Evolutionary conservation across 2,888 invertebrate species (phyloP), one percentile per base, ranked within the genome.

Genomic region (Megaustenia siamemsis): DNA sequence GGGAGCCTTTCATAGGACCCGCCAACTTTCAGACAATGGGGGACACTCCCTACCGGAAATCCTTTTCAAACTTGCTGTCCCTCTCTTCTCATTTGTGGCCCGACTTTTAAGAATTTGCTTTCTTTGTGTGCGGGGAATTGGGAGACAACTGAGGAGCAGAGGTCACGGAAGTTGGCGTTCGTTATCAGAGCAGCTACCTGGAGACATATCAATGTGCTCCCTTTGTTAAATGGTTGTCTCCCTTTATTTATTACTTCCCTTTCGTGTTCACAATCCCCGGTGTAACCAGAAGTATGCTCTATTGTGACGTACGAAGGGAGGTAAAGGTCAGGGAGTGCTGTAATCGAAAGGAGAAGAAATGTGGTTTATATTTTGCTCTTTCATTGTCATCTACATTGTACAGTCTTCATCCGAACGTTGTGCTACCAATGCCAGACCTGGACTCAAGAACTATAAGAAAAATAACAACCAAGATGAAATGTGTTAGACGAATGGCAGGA

Each of bases 1-100:
- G 35, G 18, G 12, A 21, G 32, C 35, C 24, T n/a, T 56, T 5
- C 32, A 28, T n/a, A 63, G 60, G 15, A 38, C 45, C 24, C 49
- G 75, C 63, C 77, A 60, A 60, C 60, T 49, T 49, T 68, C 68
- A 79, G 68, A 45, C 78, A 38, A 68, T 40, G 43, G 68, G 18
- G 28, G 24, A 43, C 63, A 28, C 45, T 3, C 32, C 43, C 45
- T 18, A 32, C 43, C 5, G 2, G 79, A 43, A 38, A 35, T 63
- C 43, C 32, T 49, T 45, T 79, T 35, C 68, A 68, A 79, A 79
- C 68, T 5, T n/a, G 40, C 8, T 49, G n/a, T 15, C 5, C 10
- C 6, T 79, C 79, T 32, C 6, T 24, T 6, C n/a, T 43, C 79
- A 28, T 49, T 68, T 79, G 79, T 79, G 10, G 28, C 10, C n/a